Base-by-base conservation (phyloP, 2,113 vertebrate genomes). In the Prunella himalayana region DNA sequence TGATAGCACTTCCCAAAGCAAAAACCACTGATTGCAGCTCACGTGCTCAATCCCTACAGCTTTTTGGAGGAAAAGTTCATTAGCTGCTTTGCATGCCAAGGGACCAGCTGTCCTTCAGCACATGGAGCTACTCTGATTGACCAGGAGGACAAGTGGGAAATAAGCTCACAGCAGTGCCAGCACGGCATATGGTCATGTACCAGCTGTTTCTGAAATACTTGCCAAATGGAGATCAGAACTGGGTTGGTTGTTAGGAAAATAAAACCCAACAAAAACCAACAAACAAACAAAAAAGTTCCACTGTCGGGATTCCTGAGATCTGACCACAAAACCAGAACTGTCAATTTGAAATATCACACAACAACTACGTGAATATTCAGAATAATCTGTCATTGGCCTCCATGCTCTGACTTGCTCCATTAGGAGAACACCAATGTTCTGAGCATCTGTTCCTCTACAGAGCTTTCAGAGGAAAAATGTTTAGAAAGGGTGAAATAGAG, bases 51-150 rank as follows among this genome's bases (percentile, higher is more conserved):
- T 42, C 82, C 79, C 68, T 49, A 31, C 0, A 1, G 68, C 25
- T 90, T 94, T 96, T 51, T 72, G 45, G 53, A 94, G 88, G 44
- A 93, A 90, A 95, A 95, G 92, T 94, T 94, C 90, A 95, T 92
- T 94, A 96, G 82, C 94, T 96, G 90, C 80, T 92, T 96, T 1
- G 16, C 92, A 94, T 97, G 90, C 94, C 92, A 94, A 84, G 93
- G 91, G 93, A 94, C 93, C 96, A 97, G 95, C 96, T 97, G 95
- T 96, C 94, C 92, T 96, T 83, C 93, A 90, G 93, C 82, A 95
- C 79, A 66, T 64, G 93, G 69, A 94, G 80, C 69, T 65, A 70
- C 77, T 96, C 86, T 94, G 94, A 96, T 90, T 95, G 94, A 96
- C 96, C 96, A 96, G 80, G 90, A 93, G 92, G 88, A 92, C 95